These are phyloP conservation scores for Orussus abietinus DNA, from an alignment of 1,140 invertebrate species.

Conservation along the genomic window DNA sequence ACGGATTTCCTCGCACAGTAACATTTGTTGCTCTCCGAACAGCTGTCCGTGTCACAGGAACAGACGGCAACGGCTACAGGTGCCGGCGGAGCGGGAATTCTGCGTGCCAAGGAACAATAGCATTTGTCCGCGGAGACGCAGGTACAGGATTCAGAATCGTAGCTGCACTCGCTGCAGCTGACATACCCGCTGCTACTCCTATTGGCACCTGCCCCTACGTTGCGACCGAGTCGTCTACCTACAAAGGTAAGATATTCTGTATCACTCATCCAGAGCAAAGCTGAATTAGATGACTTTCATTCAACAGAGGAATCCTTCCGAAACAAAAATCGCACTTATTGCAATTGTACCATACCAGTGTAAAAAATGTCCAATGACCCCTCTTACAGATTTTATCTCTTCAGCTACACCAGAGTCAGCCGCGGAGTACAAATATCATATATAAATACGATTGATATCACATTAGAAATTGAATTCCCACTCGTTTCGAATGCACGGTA, in stretches of 20 bases:
- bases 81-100: slow-evolving; percentile 22
- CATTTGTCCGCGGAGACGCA: slow-evolving; percentile 71
- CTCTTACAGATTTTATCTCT: too few species aligned
- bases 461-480: too few species aligned
- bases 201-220: slow-evolving; percentile 35
- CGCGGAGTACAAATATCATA: too few species aligned
- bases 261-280: too few species aligned
- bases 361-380: too few species aligned
- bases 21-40: slow-evolving; percentile 83
- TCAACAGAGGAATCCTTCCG: too few species aligned
- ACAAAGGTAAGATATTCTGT: too few species aligned
- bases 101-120: slow-evolving; percentile 63
- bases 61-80: slow-evolving; percentile 48
- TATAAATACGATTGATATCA: too few species aligned
- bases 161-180: slow-evolving; percentile 80
- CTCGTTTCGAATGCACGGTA: too few species aligned
- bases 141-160: slow-evolving; percentile 76
- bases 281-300: background rate
- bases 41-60: slow-evolving; percentile 80
- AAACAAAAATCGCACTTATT: too few species aligned
- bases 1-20: slow-evolving; percentile 64
- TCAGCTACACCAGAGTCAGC: too few species aligned
- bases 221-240: slow-evolving; percentile 39
- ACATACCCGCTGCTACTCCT: slow-evolving; percentile 63
- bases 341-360: too few species aligned